Evolutionary conservation across 37 sponge, comb jelly and placozoan genomes (phyloP).

Genomic region (Theonella swinhoei): DNA sequence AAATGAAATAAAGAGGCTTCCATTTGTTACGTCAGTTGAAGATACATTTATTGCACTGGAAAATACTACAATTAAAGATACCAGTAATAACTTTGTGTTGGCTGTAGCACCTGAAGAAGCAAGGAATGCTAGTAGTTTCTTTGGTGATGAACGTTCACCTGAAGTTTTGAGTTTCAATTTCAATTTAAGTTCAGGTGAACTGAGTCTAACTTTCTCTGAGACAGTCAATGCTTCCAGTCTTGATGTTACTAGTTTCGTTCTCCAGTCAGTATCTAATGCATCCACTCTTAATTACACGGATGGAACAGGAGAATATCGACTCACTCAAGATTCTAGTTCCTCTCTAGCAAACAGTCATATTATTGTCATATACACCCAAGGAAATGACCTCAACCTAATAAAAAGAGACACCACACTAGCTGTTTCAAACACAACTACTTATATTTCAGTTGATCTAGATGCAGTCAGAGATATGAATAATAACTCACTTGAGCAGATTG

Average conservation of each 20-base stretch:
- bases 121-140: slow-evolving; percentile 36
- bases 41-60: slow-evolving; percentile 62
- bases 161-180: slow-evolving; percentile 67
- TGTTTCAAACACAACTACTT: slow-evolving; percentile 59
- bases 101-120: slow-evolving; percentile 34
- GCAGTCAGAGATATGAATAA: slow-evolving; percentile 77
- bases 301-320: slow-evolving; percentile 36
- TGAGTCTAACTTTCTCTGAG: slow-evolving; percentile 80
- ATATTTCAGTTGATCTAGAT: slow-evolving; percentile 42
- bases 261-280: slow-evolving; percentile 59
- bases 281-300: background rate
- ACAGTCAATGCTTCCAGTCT: slow-evolving; percentile 78
- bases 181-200: slow-evolving; percentile 77
- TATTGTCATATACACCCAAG: slow-evolving; percentile 32
- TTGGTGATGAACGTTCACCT: slow-evolving; percentile 56
- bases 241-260: slow-evolving; percentile 53
- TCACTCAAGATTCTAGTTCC: slow-evolving; percentile 55
- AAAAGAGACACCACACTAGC: slow-evolving; percentile 71
- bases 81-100: slow-evolving; percentile 47
- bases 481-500: slow-evolving; percentile 52
- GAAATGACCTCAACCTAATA: slow-evolving; percentile 70
- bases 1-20: slow-evolving; percentile 77
- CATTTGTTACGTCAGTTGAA: slow-evolving; percentile 67
- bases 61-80: slow-evolving; percentile 60
- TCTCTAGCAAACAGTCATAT: slow-evolving; percentile 48